These are phyloP conservation scores for Plectrocnemia conspersa DNA, from an alignment of 1,140 invertebrate genomes.

Conservation along the genomic window DNA sequence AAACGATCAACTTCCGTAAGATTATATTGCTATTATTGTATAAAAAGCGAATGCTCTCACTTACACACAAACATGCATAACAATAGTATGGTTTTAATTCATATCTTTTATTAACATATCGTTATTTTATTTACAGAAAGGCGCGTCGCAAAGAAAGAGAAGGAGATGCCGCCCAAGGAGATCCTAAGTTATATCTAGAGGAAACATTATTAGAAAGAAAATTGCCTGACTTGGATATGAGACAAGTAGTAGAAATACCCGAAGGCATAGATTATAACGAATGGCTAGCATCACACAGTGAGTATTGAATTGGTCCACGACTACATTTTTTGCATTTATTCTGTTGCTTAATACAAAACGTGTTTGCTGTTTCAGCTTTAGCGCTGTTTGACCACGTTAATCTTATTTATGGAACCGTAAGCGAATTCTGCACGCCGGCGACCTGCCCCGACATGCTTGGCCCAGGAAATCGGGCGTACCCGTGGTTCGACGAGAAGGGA, in stretches of 20 bases:
- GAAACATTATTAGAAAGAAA: constrained; percentile 88
- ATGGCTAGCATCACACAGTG: constrained; percentile 97
- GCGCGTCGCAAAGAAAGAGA: constrained; percentile 95
- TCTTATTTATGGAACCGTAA: constrained; percentile 94
- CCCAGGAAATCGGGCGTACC: constrained; percentile 89
- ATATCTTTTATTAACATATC: constrained; percentile 5
- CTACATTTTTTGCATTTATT: constrained; percentile 2
- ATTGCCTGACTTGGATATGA: constrained; percentile 87
- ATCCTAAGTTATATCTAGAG: constrained; percentile 93
- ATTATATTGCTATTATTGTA: constrained; percentile 2
- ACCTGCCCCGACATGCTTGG: constrained; percentile 93
- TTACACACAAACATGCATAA: not conserved
- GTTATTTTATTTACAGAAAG: constrained; percentile 69
- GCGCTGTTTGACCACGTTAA: constrained; percentile 98
- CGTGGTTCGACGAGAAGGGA: constrained; percentile 98
- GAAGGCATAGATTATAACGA: constrained; percentile 94
- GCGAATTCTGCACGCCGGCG: constrained; percentile 94
- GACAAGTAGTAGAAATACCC: constrained; percentile 87
- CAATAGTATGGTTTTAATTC: not conserved
- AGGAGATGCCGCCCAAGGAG: constrained; percentile 70
- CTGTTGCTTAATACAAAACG: constrained; percentile 13
- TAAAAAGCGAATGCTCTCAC: constrained; percentile 10
- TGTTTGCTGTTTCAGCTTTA: constrained; percentile 67
- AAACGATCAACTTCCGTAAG: not conserved
- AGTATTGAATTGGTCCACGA: constrained; percentile 45